Evolutionary conservation across 2,797 vertebrate genomes (phyloP).

Genomic region (Vespertilio murinus): DNA sequence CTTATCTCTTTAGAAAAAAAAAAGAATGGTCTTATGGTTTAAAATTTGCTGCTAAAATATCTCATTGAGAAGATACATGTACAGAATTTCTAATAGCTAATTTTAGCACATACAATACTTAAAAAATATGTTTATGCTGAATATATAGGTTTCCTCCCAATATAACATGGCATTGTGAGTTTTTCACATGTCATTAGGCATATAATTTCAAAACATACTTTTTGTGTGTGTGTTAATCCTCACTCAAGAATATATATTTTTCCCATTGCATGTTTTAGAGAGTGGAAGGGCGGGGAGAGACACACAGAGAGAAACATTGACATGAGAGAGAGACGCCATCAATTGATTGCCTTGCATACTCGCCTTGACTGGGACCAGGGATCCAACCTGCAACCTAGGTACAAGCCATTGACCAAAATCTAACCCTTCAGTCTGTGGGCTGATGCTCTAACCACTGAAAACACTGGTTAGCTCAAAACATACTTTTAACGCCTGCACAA

Average conservation of each 20-base stretch:
- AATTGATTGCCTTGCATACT: too few relatives aligned
- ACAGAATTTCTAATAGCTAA: background rate
- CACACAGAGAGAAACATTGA: too few relatives aligned
- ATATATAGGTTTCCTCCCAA: background rate
- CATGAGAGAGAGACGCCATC: too few relatives aligned
- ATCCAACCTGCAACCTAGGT: too few relatives aligned
- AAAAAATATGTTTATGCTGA: background rate
- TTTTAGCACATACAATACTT: background rate
- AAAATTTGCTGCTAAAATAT: constrained; percentile 40
- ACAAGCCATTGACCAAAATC: too few relatives aligned
- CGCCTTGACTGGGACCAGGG: too few relatives aligned
- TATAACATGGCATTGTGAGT: background rate
- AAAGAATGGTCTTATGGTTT: background rate
- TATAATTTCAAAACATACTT: background rate
- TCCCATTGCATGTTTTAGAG: too few relatives aligned
- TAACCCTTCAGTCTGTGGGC: too few relatives aligned
- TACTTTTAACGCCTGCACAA: background rate
- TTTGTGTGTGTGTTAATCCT: background rate
- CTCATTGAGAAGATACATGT: background rate
- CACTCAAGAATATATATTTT: too few relatives aligned
- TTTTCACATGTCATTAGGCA: background rate
- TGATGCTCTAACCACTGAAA: too few relatives aligned
- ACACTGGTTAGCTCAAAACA: background rate
- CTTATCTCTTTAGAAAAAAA: background rate
- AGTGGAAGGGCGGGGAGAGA: too few relatives aligned